Conservation (phyloP, 2,113 vertebrate genomes). For the Gavialis gangeticus region DNA sequence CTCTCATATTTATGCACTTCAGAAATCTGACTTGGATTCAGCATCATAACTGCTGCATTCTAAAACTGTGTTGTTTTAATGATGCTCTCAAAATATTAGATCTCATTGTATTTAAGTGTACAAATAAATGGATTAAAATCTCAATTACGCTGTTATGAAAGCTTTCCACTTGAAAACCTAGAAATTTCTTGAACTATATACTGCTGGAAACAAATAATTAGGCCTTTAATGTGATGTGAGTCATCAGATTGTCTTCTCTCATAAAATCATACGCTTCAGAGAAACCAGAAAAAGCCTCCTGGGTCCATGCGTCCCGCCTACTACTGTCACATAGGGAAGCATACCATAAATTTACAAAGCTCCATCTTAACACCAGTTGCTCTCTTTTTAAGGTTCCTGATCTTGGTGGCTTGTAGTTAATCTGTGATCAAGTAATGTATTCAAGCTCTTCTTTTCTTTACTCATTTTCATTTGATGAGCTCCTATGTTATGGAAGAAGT, state of each 20-base stretch:
- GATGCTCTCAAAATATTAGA: not conserved
- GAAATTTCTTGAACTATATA: not conserved
- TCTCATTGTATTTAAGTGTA: slow-evolving; percentile 2
- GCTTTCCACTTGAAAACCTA: not conserved
- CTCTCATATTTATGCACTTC: not conserved
- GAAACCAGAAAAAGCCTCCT: not conserved
- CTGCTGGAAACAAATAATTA: not conserved
- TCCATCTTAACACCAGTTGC: not conserved
- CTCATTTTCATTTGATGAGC: not conserved
- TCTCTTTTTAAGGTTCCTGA: not conserved
- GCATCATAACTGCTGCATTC: not conserved
- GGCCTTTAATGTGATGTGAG: not conserved
- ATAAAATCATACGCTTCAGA: not conserved
- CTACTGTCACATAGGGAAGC: not conserved
- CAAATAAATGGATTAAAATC: slow-evolving; percentile 33
- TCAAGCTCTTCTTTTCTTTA: too few species aligned
- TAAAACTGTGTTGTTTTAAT: not conserved
- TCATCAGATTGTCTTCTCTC: not conserved
- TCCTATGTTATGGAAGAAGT: too few species aligned
- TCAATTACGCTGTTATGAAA: not conserved
- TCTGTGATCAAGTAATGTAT: not conserved
- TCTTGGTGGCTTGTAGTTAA: not conserved
- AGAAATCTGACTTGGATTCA: not conserved
- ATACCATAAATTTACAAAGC: not conserved
- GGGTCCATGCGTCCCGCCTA: not conserved